phyloP scores from a whole-genome alignment of 2,888 invertebrate species.

The Hipparchia semele region DNA sequence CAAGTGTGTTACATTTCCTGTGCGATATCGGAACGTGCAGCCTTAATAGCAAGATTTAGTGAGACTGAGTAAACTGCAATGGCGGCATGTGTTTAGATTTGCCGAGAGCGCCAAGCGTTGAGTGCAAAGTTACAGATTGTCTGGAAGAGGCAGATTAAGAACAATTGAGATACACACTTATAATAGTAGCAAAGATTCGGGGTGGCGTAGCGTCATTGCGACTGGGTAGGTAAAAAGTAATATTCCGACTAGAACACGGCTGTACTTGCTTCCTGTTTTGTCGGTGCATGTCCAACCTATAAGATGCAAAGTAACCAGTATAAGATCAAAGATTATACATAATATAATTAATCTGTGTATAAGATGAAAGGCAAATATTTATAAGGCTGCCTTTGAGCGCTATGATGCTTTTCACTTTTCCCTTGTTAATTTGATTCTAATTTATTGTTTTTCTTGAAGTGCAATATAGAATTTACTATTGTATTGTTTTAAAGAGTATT shows the following conservation, averaged over 20 bases:
- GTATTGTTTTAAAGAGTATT: too few relatives aligned
- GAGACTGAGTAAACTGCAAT: slow-evolving; percentile 35
- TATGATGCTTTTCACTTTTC: too few relatives aligned
- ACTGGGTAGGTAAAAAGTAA: not conserved
- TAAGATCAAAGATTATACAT: too few relatives aligned
- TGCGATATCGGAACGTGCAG: slow-evolving; percentile 20
- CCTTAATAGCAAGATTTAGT: slow-evolving; percentile 49
- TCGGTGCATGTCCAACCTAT: too few relatives aligned
- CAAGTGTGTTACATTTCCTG: not conserved
- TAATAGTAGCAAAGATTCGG: not conserved
- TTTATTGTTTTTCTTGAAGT: too few relatives aligned
- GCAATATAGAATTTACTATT: too few relatives aligned
- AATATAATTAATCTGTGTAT: too few relatives aligned
- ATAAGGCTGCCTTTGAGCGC: too few relatives aligned
- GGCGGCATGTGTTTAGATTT: slow-evolving; percentile 44
- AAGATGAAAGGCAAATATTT: too few relatives aligned
- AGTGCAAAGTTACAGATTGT: slow-evolving; percentile 15
- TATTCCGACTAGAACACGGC: not conserved
- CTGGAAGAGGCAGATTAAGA: slow-evolving; percentile 17
- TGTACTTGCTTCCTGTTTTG: too few relatives aligned
- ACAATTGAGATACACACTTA: not conserved
- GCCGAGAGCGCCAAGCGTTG: slow-evolving; percentile 24
- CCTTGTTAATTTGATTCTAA: too few relatives aligned
- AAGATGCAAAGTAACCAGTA: too few relatives aligned
- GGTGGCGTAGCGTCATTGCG: not conserved